These are phyloP conservation scores for Amiota minor DNA, from an alignment of 2,888 invertebrate species.

Conservation along the genomic window DNA sequence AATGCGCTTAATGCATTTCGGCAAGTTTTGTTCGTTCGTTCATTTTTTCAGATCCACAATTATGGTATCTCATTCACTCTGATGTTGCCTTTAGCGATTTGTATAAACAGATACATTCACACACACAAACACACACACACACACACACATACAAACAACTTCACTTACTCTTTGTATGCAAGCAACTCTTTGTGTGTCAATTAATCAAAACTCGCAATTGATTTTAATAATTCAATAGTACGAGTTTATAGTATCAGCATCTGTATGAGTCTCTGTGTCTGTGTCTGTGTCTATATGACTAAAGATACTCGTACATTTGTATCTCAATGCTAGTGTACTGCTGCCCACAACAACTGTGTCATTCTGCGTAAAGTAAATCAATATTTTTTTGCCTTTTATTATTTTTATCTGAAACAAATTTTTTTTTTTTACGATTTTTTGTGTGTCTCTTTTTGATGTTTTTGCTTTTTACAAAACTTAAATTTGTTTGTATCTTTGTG, in stretches of 20 bases:
- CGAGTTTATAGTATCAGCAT: constrained; percentile 25
- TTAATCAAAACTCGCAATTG: constrained; percentile 61
- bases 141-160: constrained; percentile 24
- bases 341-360: constrained; percentile 38
- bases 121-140: constrained; percentile 6
- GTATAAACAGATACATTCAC: constrained; percentile 18
- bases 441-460: not conserved
- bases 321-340: constrained; percentile 30
- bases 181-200: constrained; percentile 48
- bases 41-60: too few relatives aligned
- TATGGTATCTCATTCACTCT: too few relatives aligned
- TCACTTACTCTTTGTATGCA: constrained; percentile 40
- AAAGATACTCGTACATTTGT: constrained; percentile 41
- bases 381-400: constrained; percentile 34
- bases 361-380: constrained; percentile 53
- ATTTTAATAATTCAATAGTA: constrained; percentile 56
- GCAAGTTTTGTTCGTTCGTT: not conserved
- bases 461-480: constrained; percentile 3
- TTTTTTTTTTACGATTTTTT: constrained; percentile 12
- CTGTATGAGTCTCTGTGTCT: not conserved
- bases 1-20: constrained; percentile 23
- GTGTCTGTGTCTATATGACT: too few relatives aligned
- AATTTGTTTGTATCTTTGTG: constrained; percentile 5
- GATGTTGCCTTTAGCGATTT: constrained; percentile 9
- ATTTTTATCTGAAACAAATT: constrained; percentile 11